Base-by-base conservation (phyloP, 1,140 invertebrate genomes). In the Polypedilum vanderplanki region DNA sequence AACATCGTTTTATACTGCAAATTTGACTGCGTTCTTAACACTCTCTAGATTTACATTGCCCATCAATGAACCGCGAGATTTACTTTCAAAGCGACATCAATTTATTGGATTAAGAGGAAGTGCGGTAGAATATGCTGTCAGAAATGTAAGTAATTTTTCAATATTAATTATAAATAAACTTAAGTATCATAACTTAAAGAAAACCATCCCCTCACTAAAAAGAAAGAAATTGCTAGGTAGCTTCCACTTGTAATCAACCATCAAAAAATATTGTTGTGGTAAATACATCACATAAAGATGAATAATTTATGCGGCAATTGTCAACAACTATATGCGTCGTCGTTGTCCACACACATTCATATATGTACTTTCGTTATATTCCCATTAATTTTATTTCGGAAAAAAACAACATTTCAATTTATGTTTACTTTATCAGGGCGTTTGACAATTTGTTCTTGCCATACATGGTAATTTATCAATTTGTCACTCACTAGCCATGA, bases 1-100 rank as follows among this genome's bases (percentile, higher is more conserved):
- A 17, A 95, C 93, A 0, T 91, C 93, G n/a, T 96, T 94, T 82
- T 96, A 96, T 81, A 96, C 94, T 3, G 94, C 93, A 1, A 95
- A 96, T 83, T 85, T 96, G 75, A 96, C 94, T 0, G 94, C 94
- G 22, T 95, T 94, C 79, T 85, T 96, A 1, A 95, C 93, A 0
- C 83, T 93, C 10, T 94, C 93, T 0, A 88, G 90, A 78, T 93
- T 94, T 77, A 93, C 91, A 0, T 84, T 95, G 76, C 89, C 90
- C 10, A 91, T 91, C 4, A 88, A 89, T 74, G 86, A 85, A 7
- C 83, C 92, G 0, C 80, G 88, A 46, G 90, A 93, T 79, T 87
- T 95, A 18, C 86, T 87, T 1, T 84, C 84, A 12, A 88, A 89
- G 77, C 85, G 86, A 76, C 87, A 89, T 74, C 83, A 86, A 18